These are phyloP conservation scores for Mus pahari DNA, from an alignment of 2,113 vertebrate species.

Conservation along the genomic window DNA sequence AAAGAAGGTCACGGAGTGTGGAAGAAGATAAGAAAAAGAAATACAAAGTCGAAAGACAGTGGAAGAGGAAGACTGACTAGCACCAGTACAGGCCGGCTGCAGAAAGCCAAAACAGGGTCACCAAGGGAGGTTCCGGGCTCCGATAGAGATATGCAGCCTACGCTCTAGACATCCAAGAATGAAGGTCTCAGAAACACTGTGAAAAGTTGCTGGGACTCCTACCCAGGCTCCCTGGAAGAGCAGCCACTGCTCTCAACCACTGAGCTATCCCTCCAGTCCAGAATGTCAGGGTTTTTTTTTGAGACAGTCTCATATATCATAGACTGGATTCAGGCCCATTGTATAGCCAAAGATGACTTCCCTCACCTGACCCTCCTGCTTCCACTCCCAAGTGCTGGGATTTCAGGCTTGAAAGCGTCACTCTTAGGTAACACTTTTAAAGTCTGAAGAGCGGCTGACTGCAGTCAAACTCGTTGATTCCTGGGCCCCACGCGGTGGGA, in stretches of 20 bases:
- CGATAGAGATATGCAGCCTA: not conserved
- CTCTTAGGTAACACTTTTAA: too few relatives aligned
- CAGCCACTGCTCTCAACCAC: not conserved
- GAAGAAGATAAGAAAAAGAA: constrained; percentile 23
- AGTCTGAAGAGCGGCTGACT: not conserved
- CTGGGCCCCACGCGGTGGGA: not conserved
- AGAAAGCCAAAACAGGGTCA: not conserved
- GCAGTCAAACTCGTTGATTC: not conserved
- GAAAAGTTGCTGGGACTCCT: too few relatives aligned
- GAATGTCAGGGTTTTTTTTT: too few relatives aligned
- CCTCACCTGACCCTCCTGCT: not conserved
- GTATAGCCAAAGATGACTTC: not conserved
- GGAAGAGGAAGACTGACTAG: not conserved
- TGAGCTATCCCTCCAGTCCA: too few relatives aligned
- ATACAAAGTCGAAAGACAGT: not conserved
- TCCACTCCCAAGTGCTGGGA: not conserved
- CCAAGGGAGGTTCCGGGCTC: not conserved
- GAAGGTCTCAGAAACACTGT: not conserved
- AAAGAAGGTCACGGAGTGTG: not conserved
- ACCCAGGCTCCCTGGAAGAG: not conserved
- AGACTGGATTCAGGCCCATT: not conserved
- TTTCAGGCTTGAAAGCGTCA: not conserved
- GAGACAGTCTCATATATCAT: not conserved
- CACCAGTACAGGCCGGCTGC: not conserved
- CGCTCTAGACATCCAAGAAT: not conserved